phyloP scores from a whole-genome alignment of 1,140 invertebrate species.

The Trachymyrmex septentrionalis region DNA sequence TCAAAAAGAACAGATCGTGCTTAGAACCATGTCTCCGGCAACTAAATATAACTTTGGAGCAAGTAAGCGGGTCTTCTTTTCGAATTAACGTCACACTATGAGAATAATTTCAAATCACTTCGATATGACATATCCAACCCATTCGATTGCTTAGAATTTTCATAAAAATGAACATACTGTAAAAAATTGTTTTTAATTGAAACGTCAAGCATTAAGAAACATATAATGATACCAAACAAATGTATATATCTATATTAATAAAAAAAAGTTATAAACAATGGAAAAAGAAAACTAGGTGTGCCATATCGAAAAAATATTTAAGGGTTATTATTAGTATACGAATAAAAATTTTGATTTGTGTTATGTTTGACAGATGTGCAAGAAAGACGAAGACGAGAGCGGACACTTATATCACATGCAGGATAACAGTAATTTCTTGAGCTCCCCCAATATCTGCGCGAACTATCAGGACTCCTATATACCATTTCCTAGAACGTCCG shows the following conservation, averaged over 20 bases:
- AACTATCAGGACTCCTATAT: conserved; percentile 93
- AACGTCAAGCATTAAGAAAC: no score
- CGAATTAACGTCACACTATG: neutral
- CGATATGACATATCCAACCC: no score
- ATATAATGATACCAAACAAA: no score
- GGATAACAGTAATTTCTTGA: conserved; percentile 84
- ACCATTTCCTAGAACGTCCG: conserved; percentile 97
- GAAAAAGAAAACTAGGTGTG: no score
- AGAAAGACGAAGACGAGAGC: conserved; percentile 84
- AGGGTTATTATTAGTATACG: no score
- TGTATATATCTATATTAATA: no score
- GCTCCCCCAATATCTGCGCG: conserved; percentile 80
- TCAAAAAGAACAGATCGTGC: conserved; percentile 92
- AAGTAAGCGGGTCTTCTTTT: conserved; percentile 80
- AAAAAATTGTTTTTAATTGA: no score
- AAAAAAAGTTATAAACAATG: no score
- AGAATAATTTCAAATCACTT: no score
- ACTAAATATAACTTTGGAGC: conserved; percentile 90
- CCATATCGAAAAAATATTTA: no score
- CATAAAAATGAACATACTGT: no score
- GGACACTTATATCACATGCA: conserved; percentile 83
- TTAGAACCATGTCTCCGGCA: conserved; percentile 93
- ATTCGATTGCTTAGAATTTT: no score
- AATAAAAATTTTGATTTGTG: conserved; percentile 14
- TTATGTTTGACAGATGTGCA: conserved; percentile 79